A percentile compares a stretch with the other conserved stretches of the same genome.
Conservation (phyloP, 2,888 invertebrate species). For the Latrodectus elegans region DNA sequence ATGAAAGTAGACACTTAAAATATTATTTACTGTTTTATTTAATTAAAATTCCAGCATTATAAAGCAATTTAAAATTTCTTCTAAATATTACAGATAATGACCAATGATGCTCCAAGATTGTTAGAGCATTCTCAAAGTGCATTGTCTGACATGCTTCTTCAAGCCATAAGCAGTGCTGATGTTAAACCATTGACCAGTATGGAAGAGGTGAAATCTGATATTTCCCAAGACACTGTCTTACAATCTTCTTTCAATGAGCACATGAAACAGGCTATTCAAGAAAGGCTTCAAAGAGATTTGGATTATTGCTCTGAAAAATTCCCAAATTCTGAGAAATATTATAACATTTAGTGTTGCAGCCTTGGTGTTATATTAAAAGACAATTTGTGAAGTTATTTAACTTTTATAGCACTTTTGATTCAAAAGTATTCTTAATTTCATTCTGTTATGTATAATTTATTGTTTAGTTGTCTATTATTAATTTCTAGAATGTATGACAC, state of each 20-base stretch:
- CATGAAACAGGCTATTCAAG: conserved; percentile 77
- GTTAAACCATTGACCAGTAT: conserved; percentile 76
- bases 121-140: conserved; percentile 72
- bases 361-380: too few species aligned
- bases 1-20: too few species aligned
- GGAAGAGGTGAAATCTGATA: conserved; percentile 77
- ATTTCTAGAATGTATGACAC: too few species aligned
- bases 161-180: conserved; percentile 78
- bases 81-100: conserved; percentile 72
- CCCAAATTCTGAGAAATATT: conserved; percentile 74
- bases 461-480: too few species aligned
- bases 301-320: conserved; percentile 75
- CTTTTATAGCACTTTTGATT: too few species aligned
- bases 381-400: too few species aligned
- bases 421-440: too few species aligned
- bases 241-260: conserved; percentile 78
- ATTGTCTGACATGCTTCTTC: conserved; percentile 74
- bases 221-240: conserved; percentile 77
- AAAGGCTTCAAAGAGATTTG: conserved; percentile 77
- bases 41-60: neutral
- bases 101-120: conserved; percentile 72
- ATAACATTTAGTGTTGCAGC: conserved; percentile 42
- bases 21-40: neutral
- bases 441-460: too few species aligned
- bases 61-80: neutral